These are phyloP conservation scores for Lysiphlebus fabarum DNA, from an alignment of 1,140 invertebrate genomes.

Conservation along the genomic window DNA sequence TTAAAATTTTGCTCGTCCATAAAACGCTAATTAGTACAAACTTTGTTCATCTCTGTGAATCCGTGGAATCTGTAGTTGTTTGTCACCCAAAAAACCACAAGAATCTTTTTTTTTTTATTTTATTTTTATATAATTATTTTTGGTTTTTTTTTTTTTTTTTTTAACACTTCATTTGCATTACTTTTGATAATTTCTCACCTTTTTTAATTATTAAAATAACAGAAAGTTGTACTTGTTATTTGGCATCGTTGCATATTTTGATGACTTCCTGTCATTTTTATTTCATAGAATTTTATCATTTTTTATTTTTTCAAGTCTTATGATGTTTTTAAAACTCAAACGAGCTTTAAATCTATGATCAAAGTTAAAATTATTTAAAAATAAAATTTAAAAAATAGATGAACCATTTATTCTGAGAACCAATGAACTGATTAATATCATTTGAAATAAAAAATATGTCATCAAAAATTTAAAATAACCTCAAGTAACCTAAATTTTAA, in stretches of 20 bases:
- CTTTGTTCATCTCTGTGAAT: constrained; percentile 41
- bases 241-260: constrained; percentile 37
- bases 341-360: constrained; percentile 4
- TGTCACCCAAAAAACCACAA: constrained; percentile 38
- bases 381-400: constrained; percentile 19
- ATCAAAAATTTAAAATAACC: background rate
- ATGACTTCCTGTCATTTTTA: constrained; percentile 15
- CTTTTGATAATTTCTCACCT: constrained; percentile 11
- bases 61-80: constrained; percentile 48
- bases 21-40: constrained; percentile 46
- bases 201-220: constrained; percentile 36
- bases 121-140: background rate
- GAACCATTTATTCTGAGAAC: constrained; percentile 42
- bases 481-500: background rate
- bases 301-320: background rate
- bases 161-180: background rate
- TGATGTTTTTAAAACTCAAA: constrained; percentile 1
- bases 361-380: background rate
- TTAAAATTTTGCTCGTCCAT: constrained; percentile 26
- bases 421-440: constrained; percentile 42
- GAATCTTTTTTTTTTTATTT: background rate
- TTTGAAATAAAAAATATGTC: background rate
- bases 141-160: background rate
- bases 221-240: constrained; percentile 38
- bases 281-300: background rate